Conservation (phyloP, 2,888 invertebrate genomes). For the Cosmopolites sordidus region DNA sequence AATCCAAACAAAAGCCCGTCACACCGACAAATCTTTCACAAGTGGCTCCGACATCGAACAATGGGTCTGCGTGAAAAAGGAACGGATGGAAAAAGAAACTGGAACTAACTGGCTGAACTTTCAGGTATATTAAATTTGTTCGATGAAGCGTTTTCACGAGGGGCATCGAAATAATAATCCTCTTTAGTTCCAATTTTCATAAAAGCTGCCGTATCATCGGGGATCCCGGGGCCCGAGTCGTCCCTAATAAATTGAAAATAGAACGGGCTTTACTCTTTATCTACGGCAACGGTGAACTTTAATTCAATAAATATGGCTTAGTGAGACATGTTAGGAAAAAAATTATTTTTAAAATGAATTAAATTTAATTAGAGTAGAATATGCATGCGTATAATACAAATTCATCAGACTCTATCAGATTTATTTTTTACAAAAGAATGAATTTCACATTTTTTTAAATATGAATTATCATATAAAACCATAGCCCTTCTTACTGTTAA, state of each 20-base stretch:
- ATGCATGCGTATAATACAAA: too few species aligned
- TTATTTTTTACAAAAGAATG: too few species aligned
- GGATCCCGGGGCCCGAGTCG: slow-evolving; percentile 1
- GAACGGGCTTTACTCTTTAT: not conserved
- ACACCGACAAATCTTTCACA: not conserved
- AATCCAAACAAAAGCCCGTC: not conserved
- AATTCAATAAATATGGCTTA: not conserved
- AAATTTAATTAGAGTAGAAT: too few species aligned
- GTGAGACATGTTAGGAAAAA: too few species aligned
- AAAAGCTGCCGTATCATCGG: slow-evolving; percentile 14
- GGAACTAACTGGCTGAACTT: slow-evolving; percentile 11
- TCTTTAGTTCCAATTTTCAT: slow-evolving; percentile 12
- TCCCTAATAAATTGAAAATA: slow-evolving; percentile 7
- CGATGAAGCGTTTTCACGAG: slow-evolving; percentile 11
- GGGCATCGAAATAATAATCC: slow-evolving; percentile 10
- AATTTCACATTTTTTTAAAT: too few species aligned
- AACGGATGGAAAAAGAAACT: not conserved
- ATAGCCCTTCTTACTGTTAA: too few species aligned
- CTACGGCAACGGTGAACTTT: not conserved
- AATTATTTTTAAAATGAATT: too few species aligned
- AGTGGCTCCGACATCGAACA: not conserved
- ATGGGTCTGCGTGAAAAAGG: not conserved
- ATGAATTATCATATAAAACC: too few species aligned
- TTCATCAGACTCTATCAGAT: too few species aligned
- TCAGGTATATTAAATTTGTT: slow-evolving; percentile 14